A percentile compares a stretch with the other conserved stretches of the same genome.
Conservation (phyloP, 2,797 vertebrate species). For the Micrastur ruficollis region DNA sequence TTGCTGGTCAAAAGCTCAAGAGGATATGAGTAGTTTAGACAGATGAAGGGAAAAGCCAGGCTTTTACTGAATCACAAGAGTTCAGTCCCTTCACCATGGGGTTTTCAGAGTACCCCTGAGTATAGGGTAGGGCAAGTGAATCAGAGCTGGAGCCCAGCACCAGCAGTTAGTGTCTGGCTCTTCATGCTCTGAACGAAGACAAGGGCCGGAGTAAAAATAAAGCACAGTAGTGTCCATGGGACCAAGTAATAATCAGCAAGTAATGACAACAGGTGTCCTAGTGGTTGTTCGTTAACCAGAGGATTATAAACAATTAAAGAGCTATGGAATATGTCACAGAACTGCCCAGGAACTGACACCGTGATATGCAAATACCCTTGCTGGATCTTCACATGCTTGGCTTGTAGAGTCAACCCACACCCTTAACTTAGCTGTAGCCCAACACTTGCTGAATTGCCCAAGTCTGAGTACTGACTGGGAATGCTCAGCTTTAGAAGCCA, state of each 20-base stretch:
- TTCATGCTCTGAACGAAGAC: background rate
- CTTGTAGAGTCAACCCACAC: background rate
- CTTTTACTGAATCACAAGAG: background rate
- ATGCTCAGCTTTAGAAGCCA: background rate
- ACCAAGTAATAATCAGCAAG: background rate
- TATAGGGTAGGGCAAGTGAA: background rate
- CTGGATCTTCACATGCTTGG: background rate
- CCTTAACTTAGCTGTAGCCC: background rate
- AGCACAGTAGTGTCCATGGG: background rate
- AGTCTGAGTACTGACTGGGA: background rate
- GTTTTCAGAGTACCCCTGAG: background rate
- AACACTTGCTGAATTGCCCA: background rate
- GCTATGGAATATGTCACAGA: background rate
- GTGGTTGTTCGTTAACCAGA: background rate
- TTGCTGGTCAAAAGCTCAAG: conserved; percentile 4
- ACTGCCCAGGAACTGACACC: background rate
- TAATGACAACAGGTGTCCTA: accelerated
- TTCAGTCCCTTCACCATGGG: background rate
- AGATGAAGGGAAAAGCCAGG: background rate
- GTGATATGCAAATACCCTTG: background rate
- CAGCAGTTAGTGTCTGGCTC: background rate
- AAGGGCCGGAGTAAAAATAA: background rate
- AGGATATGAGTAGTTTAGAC: background rate
- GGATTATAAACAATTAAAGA: background rate
- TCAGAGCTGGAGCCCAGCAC: background rate